Percentiles rank a stretch among this genome's conserved stretches.
Conservation (phyloP, 2,113 vertebrate genomes). For the Alethe diademata region DNA sequence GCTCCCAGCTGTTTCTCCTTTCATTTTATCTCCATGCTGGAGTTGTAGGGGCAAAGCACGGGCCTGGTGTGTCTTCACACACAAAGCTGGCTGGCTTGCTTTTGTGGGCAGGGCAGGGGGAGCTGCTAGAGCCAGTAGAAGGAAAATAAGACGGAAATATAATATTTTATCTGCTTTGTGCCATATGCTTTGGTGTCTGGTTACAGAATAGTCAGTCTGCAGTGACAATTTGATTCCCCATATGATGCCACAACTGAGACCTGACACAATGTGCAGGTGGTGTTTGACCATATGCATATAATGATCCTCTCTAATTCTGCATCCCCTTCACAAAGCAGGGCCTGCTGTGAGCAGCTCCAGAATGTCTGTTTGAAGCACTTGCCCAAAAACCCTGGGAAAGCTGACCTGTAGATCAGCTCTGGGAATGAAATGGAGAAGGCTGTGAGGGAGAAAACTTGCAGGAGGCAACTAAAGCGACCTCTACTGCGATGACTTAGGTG, state of each 20-base stretch:
- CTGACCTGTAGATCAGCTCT: not conserved
- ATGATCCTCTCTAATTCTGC: not conserved
- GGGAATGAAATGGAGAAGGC: not conserved
- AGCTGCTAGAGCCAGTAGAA: not conserved
- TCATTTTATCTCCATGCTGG: not conserved
- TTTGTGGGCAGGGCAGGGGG: not conserved
- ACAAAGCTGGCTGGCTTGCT: not conserved
- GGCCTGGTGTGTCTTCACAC: not conserved
- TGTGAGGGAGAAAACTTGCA: not conserved
- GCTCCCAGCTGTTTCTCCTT: not conserved
- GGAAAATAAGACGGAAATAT: constrained; percentile 3
- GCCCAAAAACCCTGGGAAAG: not conserved
- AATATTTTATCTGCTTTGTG: not conserved
- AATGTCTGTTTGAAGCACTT: not conserved
- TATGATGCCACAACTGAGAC: not conserved
- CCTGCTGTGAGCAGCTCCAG: not conserved
- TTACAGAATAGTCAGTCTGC: not conserved
- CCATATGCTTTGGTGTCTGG: not conserved
- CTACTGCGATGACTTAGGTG: not conserved
- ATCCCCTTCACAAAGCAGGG: not conserved
- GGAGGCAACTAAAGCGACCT: not conserved
- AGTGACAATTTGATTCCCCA: not conserved
- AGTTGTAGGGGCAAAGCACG: not conserved
- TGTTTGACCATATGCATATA: not conserved
- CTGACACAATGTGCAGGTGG: not conserved